phyloP scores from a whole-genome alignment of 2,113 vertebrate genomes.

The Hypomesus transpacificus region DNA sequence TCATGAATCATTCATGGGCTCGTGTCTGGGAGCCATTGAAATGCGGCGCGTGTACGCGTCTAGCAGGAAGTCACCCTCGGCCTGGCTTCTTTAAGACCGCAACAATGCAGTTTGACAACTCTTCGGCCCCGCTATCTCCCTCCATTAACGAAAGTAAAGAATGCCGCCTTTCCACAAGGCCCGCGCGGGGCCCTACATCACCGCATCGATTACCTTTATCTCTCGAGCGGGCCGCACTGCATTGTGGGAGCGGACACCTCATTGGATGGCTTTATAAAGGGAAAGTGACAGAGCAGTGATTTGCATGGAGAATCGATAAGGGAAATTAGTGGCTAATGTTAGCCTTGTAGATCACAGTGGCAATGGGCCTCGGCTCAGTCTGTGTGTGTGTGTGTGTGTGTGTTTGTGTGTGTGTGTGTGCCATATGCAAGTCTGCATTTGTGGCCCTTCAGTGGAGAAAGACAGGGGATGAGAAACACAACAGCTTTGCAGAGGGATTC shows the following conservation, averaged over 20 bases:
- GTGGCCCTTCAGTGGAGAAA: background rate
- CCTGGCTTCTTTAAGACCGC: background rate
- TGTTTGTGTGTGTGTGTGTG: background rate
- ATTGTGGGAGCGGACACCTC: background rate
- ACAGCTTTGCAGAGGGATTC: too few relatives aligned
- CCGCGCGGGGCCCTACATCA: background rate
- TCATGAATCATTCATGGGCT: slow-evolving; percentile 48
- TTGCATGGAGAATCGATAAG: background rate
- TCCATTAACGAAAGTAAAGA: background rate
- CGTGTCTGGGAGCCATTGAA: slow-evolving; percentile 15
- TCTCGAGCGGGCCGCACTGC: background rate
- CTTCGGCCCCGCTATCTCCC: background rate
- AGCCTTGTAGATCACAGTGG: background rate
- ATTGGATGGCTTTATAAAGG: background rate
- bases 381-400: background rate
- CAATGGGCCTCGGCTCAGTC: background rate
- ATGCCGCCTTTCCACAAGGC: background rate
- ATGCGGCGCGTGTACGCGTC: slow-evolving; percentile 3
- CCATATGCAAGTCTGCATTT: background rate
- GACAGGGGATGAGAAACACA: background rate
- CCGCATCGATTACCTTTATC: slow-evolving; percentile 12
- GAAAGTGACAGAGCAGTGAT: background rate
- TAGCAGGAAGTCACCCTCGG: background rate
- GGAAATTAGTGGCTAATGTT: slow-evolving; percentile 6
- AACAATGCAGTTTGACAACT: slow-evolving; percentile 12